Conservation (phyloP, 2,888 invertebrate genomes). For the Neoitamus cyanurus region DNA sequence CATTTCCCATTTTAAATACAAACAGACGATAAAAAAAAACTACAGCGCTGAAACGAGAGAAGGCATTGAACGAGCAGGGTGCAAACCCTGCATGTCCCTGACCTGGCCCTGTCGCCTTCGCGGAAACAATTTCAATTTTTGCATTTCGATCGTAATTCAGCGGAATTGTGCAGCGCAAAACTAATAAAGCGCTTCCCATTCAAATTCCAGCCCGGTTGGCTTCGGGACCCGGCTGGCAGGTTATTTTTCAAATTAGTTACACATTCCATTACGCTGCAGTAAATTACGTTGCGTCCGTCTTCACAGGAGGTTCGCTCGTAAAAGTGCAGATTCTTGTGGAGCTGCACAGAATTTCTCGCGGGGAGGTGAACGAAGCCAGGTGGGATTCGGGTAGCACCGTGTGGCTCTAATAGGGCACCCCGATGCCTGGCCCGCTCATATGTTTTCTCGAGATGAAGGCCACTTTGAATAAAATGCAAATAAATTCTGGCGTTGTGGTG, state of each 20-base stretch:
- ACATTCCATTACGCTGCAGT: conserved; percentile 34
- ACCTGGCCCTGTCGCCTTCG: not conserved
- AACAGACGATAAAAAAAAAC: not conserved
- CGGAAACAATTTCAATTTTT: conserved; percentile 31
- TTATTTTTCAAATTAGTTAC: conserved; percentile 34
- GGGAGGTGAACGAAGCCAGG: not conserved
- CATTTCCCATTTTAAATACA: conserved; percentile 2
- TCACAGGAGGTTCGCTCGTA: not conserved
- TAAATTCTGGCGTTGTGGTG: conserved; percentile 47
- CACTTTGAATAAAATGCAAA: conserved; percentile 53
- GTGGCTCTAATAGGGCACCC: conserved; percentile 48
- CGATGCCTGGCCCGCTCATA: conserved; percentile 42
- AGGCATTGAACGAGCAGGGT: not conserved
- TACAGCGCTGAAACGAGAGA: not conserved
- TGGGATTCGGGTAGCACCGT: conserved; percentile 18
- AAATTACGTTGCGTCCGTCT: conserved; percentile 11
- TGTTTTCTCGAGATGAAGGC: conserved; percentile 40
- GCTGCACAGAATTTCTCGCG: not conserved
- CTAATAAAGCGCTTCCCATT: conserved; percentile 50
- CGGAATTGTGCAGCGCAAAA: not conserved
- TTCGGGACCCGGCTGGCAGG: not conserved
- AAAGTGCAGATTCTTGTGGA: conserved; percentile 38
- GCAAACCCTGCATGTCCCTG: not conserved
- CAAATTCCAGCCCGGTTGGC: not conserved
- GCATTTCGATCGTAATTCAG: conserved; percentile 22